Evolutionary conservation across 2,113 vertebrate genomes (phyloP).

Genomic region (Zosterops borbonicus): DNA sequence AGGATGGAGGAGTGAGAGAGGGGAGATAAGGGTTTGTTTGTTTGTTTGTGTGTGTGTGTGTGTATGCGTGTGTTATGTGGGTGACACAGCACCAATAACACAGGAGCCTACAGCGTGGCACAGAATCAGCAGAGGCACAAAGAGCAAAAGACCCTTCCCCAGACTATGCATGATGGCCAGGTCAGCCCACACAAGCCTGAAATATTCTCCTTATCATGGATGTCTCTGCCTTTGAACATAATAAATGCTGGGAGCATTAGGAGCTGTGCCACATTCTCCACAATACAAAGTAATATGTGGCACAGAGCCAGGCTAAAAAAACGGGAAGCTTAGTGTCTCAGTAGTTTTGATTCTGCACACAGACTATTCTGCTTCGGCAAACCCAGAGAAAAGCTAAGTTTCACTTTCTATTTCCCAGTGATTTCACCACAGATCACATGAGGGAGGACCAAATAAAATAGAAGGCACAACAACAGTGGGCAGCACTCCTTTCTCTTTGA

Average conservation of each 20-base stretch:
- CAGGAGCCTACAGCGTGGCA: neutral
- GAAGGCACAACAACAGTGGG: fast-evolving
- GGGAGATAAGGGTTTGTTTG: neutral
- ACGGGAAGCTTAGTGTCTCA: fast-evolving
- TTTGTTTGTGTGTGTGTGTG: too few relatives aligned
- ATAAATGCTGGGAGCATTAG: neutral
- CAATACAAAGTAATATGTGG: neutral
- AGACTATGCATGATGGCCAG: neutral
- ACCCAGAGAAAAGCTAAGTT: neutral
- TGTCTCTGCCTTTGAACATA: neutral
- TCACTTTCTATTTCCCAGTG: neutral
- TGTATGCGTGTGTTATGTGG: fast-evolving
- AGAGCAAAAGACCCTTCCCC: neutral
- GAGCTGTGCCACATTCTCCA: neutral
- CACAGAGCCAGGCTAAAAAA: neutral
- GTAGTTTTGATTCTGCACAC: neutral
- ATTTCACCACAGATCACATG: fast-evolving
- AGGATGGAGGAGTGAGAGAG: neutral
- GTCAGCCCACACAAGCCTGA: neutral
- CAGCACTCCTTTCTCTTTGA: neutral
- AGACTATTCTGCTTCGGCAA: fast-evolving
- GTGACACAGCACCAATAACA: neutral
- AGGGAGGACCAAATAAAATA: neutral
- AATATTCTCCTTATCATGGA: neutral
- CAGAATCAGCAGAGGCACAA: neutral